A percentile compares a stretch with the other conserved stretches of the same genome.
Evolutionary conservation across 2,113 vertebrate genomes (phyloP).

Genomic region (Takifugu bimaculatus): DNA sequence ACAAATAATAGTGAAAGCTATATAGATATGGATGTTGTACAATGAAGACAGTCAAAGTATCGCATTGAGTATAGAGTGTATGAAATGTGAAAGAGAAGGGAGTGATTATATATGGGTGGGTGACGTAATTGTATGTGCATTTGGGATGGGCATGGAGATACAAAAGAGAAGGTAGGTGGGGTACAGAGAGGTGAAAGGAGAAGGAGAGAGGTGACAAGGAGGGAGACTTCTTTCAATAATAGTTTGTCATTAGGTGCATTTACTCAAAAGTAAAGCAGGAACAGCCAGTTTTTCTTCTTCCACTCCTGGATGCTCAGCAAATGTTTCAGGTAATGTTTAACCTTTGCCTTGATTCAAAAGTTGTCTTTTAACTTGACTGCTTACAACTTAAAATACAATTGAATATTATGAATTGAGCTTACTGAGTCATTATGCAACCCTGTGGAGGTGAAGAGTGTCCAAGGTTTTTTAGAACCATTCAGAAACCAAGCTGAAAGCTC

Average conservation of each 20-base stretch:
- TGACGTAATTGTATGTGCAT: conserved; percentile 41
- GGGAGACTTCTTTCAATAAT: conserved; percentile 30
- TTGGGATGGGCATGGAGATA: conserved; percentile 32
- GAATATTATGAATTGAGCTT: background rate
- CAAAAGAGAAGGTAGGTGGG: conserved; percentile 42
- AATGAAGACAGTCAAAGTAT: conserved; percentile 60
- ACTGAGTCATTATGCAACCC: background rate
- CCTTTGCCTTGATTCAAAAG: too few relatives aligned
- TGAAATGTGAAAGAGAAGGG: conserved; percentile 46
- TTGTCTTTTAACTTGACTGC: too few relatives aligned
- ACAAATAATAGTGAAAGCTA: conserved; percentile 70
- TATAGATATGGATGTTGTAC: conserved; percentile 71
- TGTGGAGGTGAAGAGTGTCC: background rate
- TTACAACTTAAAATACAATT: background rate
- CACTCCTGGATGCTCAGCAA: background rate
- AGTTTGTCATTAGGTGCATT: background rate
- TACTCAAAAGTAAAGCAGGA: background rate
- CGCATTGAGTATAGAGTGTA: conserved; percentile 52
- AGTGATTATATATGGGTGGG: conserved; percentile 53
- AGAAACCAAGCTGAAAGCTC: background rate
- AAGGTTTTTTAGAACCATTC: background rate
- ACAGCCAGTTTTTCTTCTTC: conserved; percentile 12
- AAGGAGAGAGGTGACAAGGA: conserved; percentile 1
- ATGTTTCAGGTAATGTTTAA: too few relatives aligned
- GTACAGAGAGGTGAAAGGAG: background rate